Evolutionary conservation across 2,888 invertebrate species (phyloP), one percentile per base, ranked within the genome.

Genomic region (Scelioninae gen. 1): DNA sequence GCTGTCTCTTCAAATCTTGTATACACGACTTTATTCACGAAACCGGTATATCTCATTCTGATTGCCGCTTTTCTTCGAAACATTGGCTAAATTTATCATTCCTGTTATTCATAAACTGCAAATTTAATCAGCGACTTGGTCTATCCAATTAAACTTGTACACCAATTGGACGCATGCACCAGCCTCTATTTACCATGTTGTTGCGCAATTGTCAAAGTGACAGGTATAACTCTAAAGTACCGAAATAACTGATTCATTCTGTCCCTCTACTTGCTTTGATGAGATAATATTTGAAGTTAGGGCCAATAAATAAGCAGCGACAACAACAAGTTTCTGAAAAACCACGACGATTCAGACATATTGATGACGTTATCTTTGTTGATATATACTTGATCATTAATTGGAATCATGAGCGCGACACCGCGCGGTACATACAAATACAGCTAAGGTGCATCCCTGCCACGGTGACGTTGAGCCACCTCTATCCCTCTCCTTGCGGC

Each of bases 381-480:
- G 69, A 71, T 74, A 23, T 69, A 74, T 51, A 68, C 15, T 23
- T 40, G 69, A 75, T 78, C 63, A 77, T 74, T 72, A 77, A 77
- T 82, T 62, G 45, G 68, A 62, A 47, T 55, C 45, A 66, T 63
- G 69, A 49, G 58, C 56, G 10, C 58, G 11, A 13, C n/a, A 38
- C 38, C 11, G 65, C n/a, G n/a, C 29, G 23, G 60, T 58, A 60
- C 34, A 62, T 23, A 23, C 51, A 40, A 23, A 66, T 38, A 66
- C 69, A 56, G 53, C 51, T 34, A 51, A 51, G 72, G 65, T 77
- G 63, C 74, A 79, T 74, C 82, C 78, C 81, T 82, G 75, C 66
- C 84, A 81, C 77, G 45, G 53, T 75, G 43, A 45, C 82, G 78
- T 71, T 82, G 53, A 45, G 85, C 82, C 72, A 80, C 77, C 78